Conservation (phyloP, 2,797 vertebrate species). For the Echiichthys vipera region DNA sequence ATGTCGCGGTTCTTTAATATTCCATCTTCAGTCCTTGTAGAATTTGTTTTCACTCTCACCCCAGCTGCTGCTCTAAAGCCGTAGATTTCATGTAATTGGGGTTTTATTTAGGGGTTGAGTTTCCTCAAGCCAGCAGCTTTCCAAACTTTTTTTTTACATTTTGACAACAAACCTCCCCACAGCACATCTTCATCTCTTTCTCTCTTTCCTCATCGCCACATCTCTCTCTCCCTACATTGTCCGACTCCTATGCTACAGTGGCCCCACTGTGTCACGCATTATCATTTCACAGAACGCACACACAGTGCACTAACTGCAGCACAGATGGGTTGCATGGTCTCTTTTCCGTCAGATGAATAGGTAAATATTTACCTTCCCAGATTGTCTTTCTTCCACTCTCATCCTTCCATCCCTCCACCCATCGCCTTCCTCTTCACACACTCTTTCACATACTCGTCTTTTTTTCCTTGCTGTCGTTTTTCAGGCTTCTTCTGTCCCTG, state of each 20-base stretch:
- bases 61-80: conserved; percentile 48
- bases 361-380: conserved; percentile 83
- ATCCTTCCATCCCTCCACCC: conserved; percentile 56
- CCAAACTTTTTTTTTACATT: conserved; percentile 46
- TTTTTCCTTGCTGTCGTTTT: conserved; percentile 39
- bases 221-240: conserved; percentile 47
- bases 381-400: conserved; percentile 71
- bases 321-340: conserved; percentile 74
- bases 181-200: conserved; percentile 23
- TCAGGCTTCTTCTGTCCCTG: conserved; percentile 40
- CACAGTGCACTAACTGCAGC: conserved; percentile 47
- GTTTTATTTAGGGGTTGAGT: conserved; percentile 46
- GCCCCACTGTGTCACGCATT: conserved; percentile 65
- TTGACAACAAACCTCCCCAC: conserved; percentile 41
- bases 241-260: conserved; percentile 63
- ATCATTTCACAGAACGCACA: conserved; percentile 71
- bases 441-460: conserved; percentile 34
- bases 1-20: conserved; percentile 25
- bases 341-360: conserved; percentile 71
- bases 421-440: conserved; percentile 47
- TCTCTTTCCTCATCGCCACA: conserved; percentile 13
- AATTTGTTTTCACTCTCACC: conserved; percentile 28
- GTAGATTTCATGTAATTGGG: conserved; percentile 36
- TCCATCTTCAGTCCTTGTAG: conserved; percentile 29
- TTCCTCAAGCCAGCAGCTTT: conserved; percentile 42